Conservation (phyloP, 2,888 invertebrate genomes). For the Bedellia somnulentella region DNA sequence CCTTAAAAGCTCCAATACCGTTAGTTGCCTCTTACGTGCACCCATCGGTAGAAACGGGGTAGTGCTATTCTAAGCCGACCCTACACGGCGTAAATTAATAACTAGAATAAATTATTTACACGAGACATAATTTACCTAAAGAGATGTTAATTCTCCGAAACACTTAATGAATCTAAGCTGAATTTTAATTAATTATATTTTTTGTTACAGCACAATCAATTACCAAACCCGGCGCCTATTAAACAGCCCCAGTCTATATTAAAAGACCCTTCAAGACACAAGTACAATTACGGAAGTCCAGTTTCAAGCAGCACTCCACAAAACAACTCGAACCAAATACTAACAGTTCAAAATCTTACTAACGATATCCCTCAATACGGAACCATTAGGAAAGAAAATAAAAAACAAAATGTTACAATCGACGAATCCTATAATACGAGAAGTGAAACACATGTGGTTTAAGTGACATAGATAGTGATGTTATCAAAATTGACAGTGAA, state of each 20-base stretch:
- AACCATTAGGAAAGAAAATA: constrained; percentile 52
- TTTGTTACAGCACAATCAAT: constrained; percentile 36
- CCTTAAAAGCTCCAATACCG: too few relatives aligned
- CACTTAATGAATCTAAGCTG: too few relatives aligned
- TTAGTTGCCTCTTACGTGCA: too few relatives aligned
- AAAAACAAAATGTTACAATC: constrained; percentile 55
- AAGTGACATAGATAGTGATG: constrained; percentile 13
- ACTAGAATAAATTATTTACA: too few relatives aligned
- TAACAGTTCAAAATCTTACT: constrained; percentile 61
- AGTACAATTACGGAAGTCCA: constrained; percentile 56
- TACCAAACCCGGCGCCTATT: constrained; percentile 30
- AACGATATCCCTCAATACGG: constrained; percentile 54
- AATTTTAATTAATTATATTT: constrained; percentile 1
- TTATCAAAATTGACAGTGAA: constrained; percentile 10
- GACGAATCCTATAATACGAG: constrained; percentile 46
- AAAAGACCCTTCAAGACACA: constrained; percentile 64
- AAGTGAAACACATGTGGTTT: constrained; percentile 47
- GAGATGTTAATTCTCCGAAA: too few relatives aligned
- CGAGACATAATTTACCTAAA: too few relatives aligned
- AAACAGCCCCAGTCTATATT: constrained; percentile 66
- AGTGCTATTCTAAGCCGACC: too few relatives aligned
- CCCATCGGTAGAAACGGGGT: too few relatives aligned
- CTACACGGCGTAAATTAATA: too few relatives aligned
- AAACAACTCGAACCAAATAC: constrained; percentile 53
- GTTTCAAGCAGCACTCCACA: constrained; percentile 44